phyloP scores from a whole-genome alignment of 2,888 invertebrate species.

The Thereva nobilitata region DNA sequence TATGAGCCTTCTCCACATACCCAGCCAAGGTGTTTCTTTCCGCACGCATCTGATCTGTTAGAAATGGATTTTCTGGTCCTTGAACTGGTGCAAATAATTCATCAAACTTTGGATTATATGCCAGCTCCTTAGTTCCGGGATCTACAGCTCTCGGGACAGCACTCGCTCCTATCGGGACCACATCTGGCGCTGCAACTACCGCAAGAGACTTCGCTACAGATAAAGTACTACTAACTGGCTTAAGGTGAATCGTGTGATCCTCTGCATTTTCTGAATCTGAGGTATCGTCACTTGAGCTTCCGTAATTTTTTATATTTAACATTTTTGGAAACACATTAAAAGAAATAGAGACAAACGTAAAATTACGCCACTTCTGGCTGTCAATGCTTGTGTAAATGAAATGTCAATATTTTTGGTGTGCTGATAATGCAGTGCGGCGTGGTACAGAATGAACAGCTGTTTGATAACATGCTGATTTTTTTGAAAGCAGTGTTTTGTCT shows the following conservation, averaged over 20 bases:
- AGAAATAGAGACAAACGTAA: too few relatives aligned
- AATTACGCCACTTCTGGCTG: too few relatives aligned
- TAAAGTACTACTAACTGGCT: conserved; percentile 61
- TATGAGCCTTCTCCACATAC: conserved; percentile 91
- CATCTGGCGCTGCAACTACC: conserved; percentile 81
- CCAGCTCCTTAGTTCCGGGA: conserved; percentile 78
- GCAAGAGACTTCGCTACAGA: conserved; percentile 68
- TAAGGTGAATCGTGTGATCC: conserved; percentile 60
- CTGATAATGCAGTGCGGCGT: too few relatives aligned
- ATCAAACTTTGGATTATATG: conserved; percentile 91
- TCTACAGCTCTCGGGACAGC: conserved; percentile 75
- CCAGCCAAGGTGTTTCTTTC: conserved; percentile 91
- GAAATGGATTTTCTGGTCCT: conserved; percentile 92
- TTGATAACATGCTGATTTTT: too few relatives aligned
- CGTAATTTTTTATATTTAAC: conserved; percentile 23
- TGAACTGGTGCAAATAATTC: conserved; percentile 90
- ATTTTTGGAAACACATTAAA: neutral
- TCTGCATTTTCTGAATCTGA: conserved; percentile 55
- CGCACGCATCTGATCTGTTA: conserved; percentile 86
- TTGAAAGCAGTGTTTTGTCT: too few relatives aligned
- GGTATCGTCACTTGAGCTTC: conserved; percentile 57
- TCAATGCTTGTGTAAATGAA: too few relatives aligned
- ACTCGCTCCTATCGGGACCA: conserved; percentile 76
- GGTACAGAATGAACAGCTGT: too few relatives aligned
- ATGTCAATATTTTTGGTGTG: too few relatives aligned